Base-by-base conservation (phyloP, 2,113 vertebrate genomes). In the Anolis carolinensis region DNA sequence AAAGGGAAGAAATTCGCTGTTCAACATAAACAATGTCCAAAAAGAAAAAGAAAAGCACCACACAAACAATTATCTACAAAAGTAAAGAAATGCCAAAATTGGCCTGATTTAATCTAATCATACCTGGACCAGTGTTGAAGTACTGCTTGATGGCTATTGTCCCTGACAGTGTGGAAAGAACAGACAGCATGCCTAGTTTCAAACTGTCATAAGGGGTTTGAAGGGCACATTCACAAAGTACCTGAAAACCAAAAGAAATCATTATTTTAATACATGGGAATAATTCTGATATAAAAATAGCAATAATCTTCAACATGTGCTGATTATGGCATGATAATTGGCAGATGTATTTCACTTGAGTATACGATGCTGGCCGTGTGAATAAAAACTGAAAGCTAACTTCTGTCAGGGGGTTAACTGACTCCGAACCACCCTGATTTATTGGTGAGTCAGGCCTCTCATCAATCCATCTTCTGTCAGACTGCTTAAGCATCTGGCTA, bases 101-200 rank as follows among this genome's bases (percentile, higher is more conserved):
- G 32, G 73, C 25, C 59, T 80, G 0, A 88, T 10, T 5, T 50
- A n/a, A 88, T 39, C 55, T 20, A 67, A n/a, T 84, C 91, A 92
- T 95, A 99, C 98, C 98, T 96, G 97, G 94, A 81, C 91, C 86
- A 62, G 93, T 89, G 92, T 91, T 97, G 92, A 99, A 98, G 95
- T 99, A 99, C 88, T 99, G 98, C 84, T 98, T 99, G 93, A 99
- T 97, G 68, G 98, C 98, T 5, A 99, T 98, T 68, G 98, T 98
- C 81, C 96, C 98, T 0, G 98, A 99, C 20, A 99, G 96, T 0
- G 97, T 96, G 72, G 98, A 98, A 59, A 99, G 98, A 50, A 99
- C 99, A 2, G 98, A 97, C 3, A 99, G 82, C 97, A 98, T 98
- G n/a, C 98, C 98, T 81, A 99, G 96, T 87, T 99, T 99, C 91